These are phyloP conservation scores for Harmothoe impar DNA, from an alignment of 2,888 invertebrate genomes.

Conservation along the genomic window DNA sequence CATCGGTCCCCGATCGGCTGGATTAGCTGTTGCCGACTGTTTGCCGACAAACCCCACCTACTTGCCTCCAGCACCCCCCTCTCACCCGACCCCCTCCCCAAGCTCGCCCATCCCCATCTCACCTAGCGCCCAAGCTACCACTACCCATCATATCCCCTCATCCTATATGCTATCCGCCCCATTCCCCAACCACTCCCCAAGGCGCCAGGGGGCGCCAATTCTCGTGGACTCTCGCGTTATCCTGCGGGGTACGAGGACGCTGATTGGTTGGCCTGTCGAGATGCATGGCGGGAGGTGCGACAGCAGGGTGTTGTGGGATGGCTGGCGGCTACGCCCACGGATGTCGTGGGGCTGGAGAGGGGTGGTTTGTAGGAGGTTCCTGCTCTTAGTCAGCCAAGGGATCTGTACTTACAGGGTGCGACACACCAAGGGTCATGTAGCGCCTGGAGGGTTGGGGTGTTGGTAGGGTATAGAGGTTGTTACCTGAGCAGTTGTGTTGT, in stretches of 20 bases:
- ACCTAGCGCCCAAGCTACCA: too few relatives aligned
- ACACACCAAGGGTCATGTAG: too few relatives aligned
- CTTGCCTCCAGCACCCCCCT: background rate
- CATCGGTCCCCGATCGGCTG: background rate
- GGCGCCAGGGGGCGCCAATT: conserved; percentile 31
- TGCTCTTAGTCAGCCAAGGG: background rate
- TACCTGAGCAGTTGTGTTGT: too few relatives aligned
- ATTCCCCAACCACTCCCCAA: too few relatives aligned
- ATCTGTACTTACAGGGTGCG: too few relatives aligned
- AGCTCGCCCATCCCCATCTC: background rate
- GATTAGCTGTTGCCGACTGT: conserved; percentile 29
- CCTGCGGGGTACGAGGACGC: background rate
- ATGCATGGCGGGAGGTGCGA: background rate
- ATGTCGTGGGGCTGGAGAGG: background rate
- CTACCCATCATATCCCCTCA: too few relatives aligned
- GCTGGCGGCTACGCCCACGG: background rate
- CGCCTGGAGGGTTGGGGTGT: too few relatives aligned
- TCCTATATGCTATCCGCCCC: too few relatives aligned
- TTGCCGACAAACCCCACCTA: conserved; percentile 30
- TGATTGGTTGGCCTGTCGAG: conserved; percentile 17
- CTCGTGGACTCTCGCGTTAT: conserved; percentile 19
- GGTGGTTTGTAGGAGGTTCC: background rate
- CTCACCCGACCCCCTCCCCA: background rate
- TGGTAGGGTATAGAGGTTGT: too few relatives aligned
- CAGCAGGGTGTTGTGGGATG: background rate